A percentile compares a stretch with the other conserved stretches of the same genome.
These are phyloP conservation scores for Clarias macrocephalus DNA, from an alignment of 2,113 vertebrate species.

Conservation along the genomic window DNA sequence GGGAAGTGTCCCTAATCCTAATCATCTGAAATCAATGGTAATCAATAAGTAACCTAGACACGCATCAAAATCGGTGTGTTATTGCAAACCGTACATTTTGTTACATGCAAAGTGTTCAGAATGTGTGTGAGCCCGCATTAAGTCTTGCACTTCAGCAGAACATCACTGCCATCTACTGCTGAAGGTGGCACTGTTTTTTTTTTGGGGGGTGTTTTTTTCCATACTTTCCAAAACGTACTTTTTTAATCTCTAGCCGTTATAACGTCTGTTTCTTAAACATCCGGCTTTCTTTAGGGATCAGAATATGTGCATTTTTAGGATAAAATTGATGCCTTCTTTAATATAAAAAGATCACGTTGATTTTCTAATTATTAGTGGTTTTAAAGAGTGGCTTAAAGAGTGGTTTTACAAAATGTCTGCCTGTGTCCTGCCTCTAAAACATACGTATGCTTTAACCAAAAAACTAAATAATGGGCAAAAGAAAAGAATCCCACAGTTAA, in stretches of 20 bases:
- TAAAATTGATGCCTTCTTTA: not conserved
- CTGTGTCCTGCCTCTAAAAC: not conserved
- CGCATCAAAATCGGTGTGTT: not conserved
- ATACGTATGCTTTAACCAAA: not conserved
- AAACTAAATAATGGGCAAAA: too few relatives aligned
- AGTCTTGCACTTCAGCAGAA: slow-evolving; percentile 22
- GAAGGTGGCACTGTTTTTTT: slow-evolving; percentile 18
- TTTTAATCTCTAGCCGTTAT: not conserved
- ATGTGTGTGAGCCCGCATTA: slow-evolving; percentile 6
- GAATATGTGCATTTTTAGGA: not conserved
- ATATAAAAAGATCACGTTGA: not conserved
- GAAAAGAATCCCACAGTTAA: not conserved
- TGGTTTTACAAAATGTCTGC: not conserved
- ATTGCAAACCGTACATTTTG: not conserved
- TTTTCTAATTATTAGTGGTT: not conserved
- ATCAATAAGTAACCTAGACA: not conserved
- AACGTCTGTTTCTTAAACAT: not conserved
- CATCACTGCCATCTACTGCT: slow-evolving; percentile 68
- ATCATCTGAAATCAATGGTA: not conserved
- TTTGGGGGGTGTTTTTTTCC: not conserved
- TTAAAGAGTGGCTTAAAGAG: not conserved
- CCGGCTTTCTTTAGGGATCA: not conserved
- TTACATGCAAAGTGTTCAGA: not conserved
- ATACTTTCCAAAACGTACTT: not conserved
- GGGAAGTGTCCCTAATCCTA: not conserved